These are phyloP conservation scores for Ciconia maguari DNA, from an alignment of 2,113 vertebrate species.

Conservation along the genomic window DNA sequence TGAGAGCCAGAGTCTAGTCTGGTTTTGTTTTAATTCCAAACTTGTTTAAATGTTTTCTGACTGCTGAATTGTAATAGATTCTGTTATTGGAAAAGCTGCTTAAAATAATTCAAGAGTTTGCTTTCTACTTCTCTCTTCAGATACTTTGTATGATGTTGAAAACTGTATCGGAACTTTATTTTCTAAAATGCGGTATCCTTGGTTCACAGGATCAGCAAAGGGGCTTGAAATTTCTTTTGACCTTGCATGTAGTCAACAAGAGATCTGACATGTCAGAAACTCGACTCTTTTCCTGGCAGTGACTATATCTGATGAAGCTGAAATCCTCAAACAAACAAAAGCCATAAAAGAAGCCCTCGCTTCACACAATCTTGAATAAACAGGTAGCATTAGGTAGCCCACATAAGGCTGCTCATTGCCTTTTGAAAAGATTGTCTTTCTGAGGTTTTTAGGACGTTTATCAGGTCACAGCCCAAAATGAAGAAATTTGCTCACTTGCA, in stretches of 20 bases:
- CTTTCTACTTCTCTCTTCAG: slow-evolving; percentile 4
- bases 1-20: background rate
- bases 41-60: background rate
- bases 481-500: background rate
- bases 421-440: background rate
- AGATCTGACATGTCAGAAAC: slow-evolving; percentile 16
- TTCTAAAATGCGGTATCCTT: background rate
- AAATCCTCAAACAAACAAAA: slow-evolving; percentile 42
- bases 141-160: background rate
- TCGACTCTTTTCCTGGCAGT: background rate
- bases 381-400: slow-evolving; percentile 25
- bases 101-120: background rate
- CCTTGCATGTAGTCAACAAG: slow-evolving; percentile 29
- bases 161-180: background rate
- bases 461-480: background rate
- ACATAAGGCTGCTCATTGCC: background rate
- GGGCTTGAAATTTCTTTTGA: slow-evolving; percentile 37
- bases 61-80: background rate
- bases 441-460: background rate
- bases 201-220: slow-evolving; percentile 45
- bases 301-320: slow-evolving; percentile 9
- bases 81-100: background rate
- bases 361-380: slow-evolving; percentile 16
- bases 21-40: background rate
- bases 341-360: slow-evolving; percentile 6